Evolutionary conservation across 1,140 invertebrate genomes (phyloP), one percentile per base, ranked within the genome.

Genomic region (Leptonema lineaticorne): DNA sequence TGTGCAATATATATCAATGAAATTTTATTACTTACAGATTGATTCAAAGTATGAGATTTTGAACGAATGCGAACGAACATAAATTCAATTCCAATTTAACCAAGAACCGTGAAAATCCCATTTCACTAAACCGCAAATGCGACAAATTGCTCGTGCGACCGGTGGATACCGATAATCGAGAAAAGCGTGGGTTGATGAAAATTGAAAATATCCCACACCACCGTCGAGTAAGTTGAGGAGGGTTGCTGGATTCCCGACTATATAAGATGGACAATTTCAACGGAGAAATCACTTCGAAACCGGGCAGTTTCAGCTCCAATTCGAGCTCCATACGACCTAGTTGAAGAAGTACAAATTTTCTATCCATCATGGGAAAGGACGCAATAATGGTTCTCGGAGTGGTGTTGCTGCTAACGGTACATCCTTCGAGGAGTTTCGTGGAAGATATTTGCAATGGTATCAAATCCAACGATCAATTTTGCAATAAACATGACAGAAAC

Each of bases 381-480:
- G 30, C 67, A 22, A 18, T 69, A 26, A 28, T 67, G 22, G 26
- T 64, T 11, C 53, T 72, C 9, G 66, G 71, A 28, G 62, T 66
- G 16, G 53, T 73, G 7, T 29, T 73, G n/a, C 65, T 73, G 9
- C 37, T 73, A 5, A 45, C 59, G n/a, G 59, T 70, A 8, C 71
- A 70, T 62, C 71, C 68, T 30, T 73, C 71, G 11, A 37, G 57
- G 20, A 70, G 71, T 37, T 73, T 73, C 56, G 57, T 73, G 11
- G 71, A 73, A 29, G 70, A 63, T 28, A 45, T 63, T 24, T 73
- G 71, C 66, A 53, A 57, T 30, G 68, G 67, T 8, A 48, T 69
- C 29, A 65, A 60, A 30, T 3, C 18, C 7, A 68, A 68, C 26
- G 67, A 57, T n/a, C 33, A 67, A 37, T 60, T 69, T 45, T 72